A percentile compares a stretch with the other conserved stretches of the same genome.
Evolutionary conservation across 2,888 invertebrate genomes (phyloP).

Genomic region (Dolomedes plantarius): DNA sequence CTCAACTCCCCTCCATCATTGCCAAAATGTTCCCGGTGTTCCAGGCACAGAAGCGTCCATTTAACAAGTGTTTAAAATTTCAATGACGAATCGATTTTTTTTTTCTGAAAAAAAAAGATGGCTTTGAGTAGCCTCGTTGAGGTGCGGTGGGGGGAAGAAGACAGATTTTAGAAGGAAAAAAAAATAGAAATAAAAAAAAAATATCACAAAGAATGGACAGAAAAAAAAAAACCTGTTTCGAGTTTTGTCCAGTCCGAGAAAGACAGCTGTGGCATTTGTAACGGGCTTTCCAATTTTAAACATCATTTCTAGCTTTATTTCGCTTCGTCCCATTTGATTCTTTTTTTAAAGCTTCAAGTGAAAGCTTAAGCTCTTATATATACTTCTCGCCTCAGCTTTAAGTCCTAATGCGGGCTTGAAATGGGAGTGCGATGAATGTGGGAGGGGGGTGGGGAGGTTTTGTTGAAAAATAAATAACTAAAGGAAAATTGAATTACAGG

Average conservation of each 20-base stretch:
- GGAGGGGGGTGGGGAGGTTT: constrained; percentile 4
- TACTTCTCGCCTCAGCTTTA: constrained; percentile 65
- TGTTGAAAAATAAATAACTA: constrained; percentile 14
- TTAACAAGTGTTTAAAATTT: constrained; percentile 72
- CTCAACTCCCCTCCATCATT: constrained; percentile 19
- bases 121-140: constrained; percentile 33
- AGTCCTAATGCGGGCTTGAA: constrained; percentile 64
- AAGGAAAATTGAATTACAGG: neutral
- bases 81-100: constrained; percentile 68
- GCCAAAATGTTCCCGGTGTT: constrained; percentile 25
- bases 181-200: constrained; percentile 44
- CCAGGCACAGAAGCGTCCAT: constrained; percentile 62
- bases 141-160: constrained; percentile 20
- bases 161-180: constrained; percentile 11
- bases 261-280: constrained; percentile 68
- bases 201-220: constrained; percentile 31
- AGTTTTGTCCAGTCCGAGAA: constrained; percentile 64
- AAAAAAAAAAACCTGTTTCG: constrained; percentile 40
- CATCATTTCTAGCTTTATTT: constrained; percentile 70
- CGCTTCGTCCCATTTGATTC: constrained; percentile 42
- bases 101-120: constrained; percentile 18
- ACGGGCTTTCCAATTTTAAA: constrained; percentile 71
- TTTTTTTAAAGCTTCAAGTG: constrained; percentile 63
- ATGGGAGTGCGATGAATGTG: constrained; percentile 25
- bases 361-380: constrained; percentile 69